Base-by-base conservation (phyloP, 2,888 invertebrate species). In the Silvanus unidentatus region DNA sequence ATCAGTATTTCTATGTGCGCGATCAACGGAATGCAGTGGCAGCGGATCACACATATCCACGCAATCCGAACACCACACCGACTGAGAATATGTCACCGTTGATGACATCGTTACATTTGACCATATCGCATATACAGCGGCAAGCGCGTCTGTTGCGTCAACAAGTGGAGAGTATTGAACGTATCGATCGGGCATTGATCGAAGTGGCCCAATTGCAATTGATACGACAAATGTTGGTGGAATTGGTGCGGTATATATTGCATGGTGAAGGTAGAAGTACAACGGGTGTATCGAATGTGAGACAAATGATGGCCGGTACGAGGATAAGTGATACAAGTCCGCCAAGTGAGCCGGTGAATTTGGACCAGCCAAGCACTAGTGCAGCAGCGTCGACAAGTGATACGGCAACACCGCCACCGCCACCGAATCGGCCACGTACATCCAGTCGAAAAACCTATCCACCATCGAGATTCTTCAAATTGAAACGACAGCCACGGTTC, bases 161-260 rank as follows among this genome's bases (percentile, higher is more conserved):
- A 28, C 69, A 69, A 53, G 63, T 65, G 15, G 66, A 70, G 47
- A 65, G 61, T 38, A 69, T 70, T 13, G 69, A 69, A 51, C 56
- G 67, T 29, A 69, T 72, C 29, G 71, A 72, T 48, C 48, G 71
- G 22, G 69, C 70, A 2, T 69, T 70, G 67, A 50, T 71, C 22
- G 72, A 72, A 53, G 68, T 71, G 2, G 63, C 68, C n/a, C 72
- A 72, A 48, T 68, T 84, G 57, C 77, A 79, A 52, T 76, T 80
- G 55, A 74, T 84, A 42, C 75, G 82, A 6, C 73, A 72, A 27
- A 77, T 84, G 75, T 80, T 84, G 75, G 77, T 80, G 47, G 79
- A 80, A 59, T 70, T 84, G 48, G 77, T 80, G 15, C 68, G 78
- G 30, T 78, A 81, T 43, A 77, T 84, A 53, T 68, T 77, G 11